These are phyloP conservation scores for Zhuqinia jingwanae DNA, from an alignment of 2,888 invertebrate species.

Conservation along the genomic window DNA sequence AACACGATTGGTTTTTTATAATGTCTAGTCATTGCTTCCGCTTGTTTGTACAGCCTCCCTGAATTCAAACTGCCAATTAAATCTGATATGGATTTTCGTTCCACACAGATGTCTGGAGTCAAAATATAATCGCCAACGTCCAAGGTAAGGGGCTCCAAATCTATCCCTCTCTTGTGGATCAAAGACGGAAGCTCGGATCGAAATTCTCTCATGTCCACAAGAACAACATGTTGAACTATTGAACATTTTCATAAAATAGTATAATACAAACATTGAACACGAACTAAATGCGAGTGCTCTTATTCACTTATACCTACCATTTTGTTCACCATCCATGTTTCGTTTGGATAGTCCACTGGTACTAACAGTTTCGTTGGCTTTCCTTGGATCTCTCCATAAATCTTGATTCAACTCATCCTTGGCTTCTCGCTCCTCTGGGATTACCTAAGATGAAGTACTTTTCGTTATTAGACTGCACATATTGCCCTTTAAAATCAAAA, in stretches of 20 bases:
- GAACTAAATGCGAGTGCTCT: not conserved
- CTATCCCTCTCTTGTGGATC: slow-evolving; percentile 95
- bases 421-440: slow-evolving; percentile 94
- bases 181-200: slow-evolving; percentile 97
- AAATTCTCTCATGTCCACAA: slow-evolving; percentile 99
- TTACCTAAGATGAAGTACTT: slow-evolving; percentile 85
- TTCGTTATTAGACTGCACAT: too few species aligned
- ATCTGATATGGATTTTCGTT: slow-evolving; percentile 97
- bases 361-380: slow-evolving; percentile 82
- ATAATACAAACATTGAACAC: not conserved
- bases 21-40: slow-evolving; percentile 94
- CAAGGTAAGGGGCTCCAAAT: slow-evolving; percentile 94
- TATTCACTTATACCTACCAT: slow-evolving; percentile 81
- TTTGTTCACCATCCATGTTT: slow-evolving; percentile 81
- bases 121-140: slow-evolving; percentile 96
- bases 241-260: not conserved
- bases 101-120: slow-evolving; percentile 97
- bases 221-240: slow-evolving; percentile 80
- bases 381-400: slow-evolving; percentile 81
- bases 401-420: slow-evolving; percentile 86
- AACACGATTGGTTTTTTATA: slow-evolving; percentile 94
- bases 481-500: too few species aligned
- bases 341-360: slow-evolving; percentile 84
- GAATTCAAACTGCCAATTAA: slow-evolving; percentile 96
- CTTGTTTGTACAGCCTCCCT: slow-evolving; percentile 95